A percentile compares a stretch with the other conserved stretches of the same genome.
These are phyloP conservation scores for Dendrolimus punctatus DNA, from an alignment of 1,140 invertebrate species.

Conservation along the genomic window DNA sequence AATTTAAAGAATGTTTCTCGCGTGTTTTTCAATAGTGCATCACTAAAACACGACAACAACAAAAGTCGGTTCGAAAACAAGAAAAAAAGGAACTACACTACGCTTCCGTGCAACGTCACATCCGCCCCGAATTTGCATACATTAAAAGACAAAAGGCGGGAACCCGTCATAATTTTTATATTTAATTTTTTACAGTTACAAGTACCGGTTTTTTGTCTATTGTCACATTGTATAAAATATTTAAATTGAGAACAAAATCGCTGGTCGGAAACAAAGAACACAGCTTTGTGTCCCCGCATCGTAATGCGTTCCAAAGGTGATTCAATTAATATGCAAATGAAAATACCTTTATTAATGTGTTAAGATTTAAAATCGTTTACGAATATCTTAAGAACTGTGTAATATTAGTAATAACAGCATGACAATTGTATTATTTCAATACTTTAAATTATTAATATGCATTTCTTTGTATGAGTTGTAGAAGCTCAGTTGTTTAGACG, in stretches of 20 bases:
- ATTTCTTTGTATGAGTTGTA: no score
- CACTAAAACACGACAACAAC: no score
- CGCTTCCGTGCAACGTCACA: constrained; percentile 15
- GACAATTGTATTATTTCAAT: constrained; percentile 31
- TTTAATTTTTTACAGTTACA: constrained; percentile 68
- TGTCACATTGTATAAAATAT: constrained; percentile 63
- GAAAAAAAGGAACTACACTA: no score
- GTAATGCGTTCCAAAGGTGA: constrained; percentile 30
- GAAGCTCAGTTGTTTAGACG: no score
- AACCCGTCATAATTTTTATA: constrained; percentile 65
- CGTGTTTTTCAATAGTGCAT: no score
- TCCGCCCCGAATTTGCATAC: constrained; percentile 48
- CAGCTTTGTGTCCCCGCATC: constrained; percentile 30
- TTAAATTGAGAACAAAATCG: constrained; percentile 66
- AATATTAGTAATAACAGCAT: constrained; percentile 49
- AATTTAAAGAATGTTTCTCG: no score
- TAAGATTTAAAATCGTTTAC: constrained; percentile 11
- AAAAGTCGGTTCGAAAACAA: no score
- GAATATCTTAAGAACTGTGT: constrained; percentile 9
- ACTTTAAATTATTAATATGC: no score
- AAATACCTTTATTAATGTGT: constrained; percentile 4
- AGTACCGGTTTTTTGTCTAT: constrained; percentile 66
- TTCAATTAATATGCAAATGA: not conserved
- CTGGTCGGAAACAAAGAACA: constrained; percentile 53
- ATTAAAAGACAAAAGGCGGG: constrained; percentile 46